A percentile compares a stretch with the other conserved stretches of the same genome.
phyloP scores from a whole-genome alignment of 2,797 vertebrate genomes.

The Hapalemur alaotrensis region DNA sequence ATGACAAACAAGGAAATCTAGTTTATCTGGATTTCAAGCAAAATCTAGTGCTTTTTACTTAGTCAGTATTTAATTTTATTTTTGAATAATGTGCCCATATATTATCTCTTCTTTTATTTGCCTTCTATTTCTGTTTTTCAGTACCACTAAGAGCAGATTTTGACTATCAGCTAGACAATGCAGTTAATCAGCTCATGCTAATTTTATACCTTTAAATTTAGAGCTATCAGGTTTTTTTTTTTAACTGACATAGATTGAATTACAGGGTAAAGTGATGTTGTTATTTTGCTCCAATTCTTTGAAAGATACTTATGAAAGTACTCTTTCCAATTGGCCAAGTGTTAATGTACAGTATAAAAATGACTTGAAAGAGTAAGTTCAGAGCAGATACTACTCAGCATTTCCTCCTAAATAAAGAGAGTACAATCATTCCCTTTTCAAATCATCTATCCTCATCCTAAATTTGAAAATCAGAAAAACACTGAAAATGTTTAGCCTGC shows the following conservation, averaged over 20 bases:
- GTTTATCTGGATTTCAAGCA: not conserved
- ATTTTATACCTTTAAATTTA: constrained; percentile 62
- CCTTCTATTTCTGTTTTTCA: constrained; percentile 49
- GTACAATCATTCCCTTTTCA: not conserved
- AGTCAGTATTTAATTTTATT: constrained; percentile 59
- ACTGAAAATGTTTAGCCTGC: not conserved
- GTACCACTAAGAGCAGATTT: constrained; percentile 35
- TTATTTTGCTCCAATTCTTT: constrained; percentile 52
- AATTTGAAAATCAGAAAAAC: constrained; percentile 24
- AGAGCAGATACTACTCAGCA: constrained; percentile 27
- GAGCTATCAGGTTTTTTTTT: not conserved
- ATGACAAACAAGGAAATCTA: not conserved
- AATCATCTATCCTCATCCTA: not conserved
- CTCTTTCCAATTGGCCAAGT: not conserved
- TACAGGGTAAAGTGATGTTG: not conserved
- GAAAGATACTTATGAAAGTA: constrained; percentile 16
- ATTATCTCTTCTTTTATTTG: constrained; percentile 56
- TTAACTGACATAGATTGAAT: constrained; percentile 36
- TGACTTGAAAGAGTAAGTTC: not conserved
- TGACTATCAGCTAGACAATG: constrained; percentile 53
- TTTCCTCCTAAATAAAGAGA: constrained; percentile 30
- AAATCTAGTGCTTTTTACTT: constrained; percentile 21
- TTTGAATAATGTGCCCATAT: constrained; percentile 54
- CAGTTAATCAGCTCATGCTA: constrained; percentile 32
- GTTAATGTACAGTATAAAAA: constrained; percentile 26